Conservation (phyloP, 2,113 vertebrate genomes). For the Sebastes schlegelii region DNA sequence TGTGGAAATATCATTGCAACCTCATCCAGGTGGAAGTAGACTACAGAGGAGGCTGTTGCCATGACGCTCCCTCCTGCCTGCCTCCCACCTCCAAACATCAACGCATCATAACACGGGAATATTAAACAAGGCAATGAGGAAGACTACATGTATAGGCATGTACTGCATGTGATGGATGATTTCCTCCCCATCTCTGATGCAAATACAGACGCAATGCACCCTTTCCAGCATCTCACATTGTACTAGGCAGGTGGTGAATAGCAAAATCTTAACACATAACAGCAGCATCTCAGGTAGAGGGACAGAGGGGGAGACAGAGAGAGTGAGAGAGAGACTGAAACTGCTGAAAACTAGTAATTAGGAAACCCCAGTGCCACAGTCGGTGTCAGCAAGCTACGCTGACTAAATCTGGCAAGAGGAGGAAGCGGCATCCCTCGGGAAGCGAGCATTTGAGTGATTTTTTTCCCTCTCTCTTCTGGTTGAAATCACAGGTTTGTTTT, state of each 20-base stretch:
- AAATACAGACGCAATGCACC: conserved; percentile 38
- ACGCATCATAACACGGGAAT: conserved; percentile 6
- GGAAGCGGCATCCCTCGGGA: background rate
- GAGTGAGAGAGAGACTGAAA: conserved; percentile 33
- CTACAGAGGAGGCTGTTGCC: conserved; percentile 45
- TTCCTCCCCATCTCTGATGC: conserved; percentile 28
- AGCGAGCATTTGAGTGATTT: conserved; percentile 1
- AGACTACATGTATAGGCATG: conserved; percentile 5
- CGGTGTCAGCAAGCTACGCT: conserved; percentile 48
- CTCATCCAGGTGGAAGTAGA: conserved; percentile 28
- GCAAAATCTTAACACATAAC: conserved; percentile 34
- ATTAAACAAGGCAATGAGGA: conserved; percentile 19
- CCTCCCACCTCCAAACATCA: background rate
- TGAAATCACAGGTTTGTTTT: conserved; percentile 37
- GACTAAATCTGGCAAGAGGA: conserved; percentile 61
- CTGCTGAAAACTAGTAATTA: conserved; percentile 67
- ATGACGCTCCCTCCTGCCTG: conserved; percentile 29
- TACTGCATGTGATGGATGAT: conserved; percentile 16
- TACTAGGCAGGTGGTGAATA: conserved; percentile 34
- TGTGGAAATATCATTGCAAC: conserved; percentile 11
- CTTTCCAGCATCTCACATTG: conserved; percentile 28
- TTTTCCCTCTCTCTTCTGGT: background rate
- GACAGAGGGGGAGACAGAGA: conserved; percentile 18
- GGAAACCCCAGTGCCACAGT: conserved; percentile 58
- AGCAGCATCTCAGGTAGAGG: conserved; percentile 40